A percentile compares a stretch with the other conserved stretches of the same genome.
Evolutionary conservation across 2,888 invertebrate genomes (phyloP).

Genomic region (Tetranychus piercei): DNA sequence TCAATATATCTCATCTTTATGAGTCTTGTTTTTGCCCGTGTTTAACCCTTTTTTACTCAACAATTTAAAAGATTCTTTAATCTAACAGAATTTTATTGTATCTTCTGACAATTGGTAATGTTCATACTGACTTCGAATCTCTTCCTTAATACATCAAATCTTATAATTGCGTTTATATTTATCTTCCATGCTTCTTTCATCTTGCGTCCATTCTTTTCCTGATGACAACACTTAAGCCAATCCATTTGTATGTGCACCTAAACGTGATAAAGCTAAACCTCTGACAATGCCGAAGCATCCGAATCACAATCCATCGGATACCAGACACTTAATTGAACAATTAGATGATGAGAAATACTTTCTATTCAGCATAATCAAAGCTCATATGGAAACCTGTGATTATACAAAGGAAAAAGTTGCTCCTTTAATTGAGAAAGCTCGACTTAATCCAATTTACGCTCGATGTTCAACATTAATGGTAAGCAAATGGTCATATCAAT

Average conservation of each 20-base stretch:
- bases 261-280: not conserved
- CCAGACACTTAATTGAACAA: not conserved
- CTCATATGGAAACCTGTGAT: slow-evolving; percentile 88
- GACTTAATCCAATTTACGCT: slow-evolving; percentile 71
- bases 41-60: too few relatives aligned
- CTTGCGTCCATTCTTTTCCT: not conserved
- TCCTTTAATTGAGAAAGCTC: slow-evolving; percentile 61
- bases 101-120: too few relatives aligned
- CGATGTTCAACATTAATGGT: slow-evolving; percentile 70
- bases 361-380: slow-evolving; percentile 58
- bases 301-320: not conserved
- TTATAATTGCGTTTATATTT: too few relatives aligned
- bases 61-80: too few relatives aligned
- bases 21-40: too few relatives aligned
- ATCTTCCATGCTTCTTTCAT: too few relatives aligned
- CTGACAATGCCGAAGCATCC: not conserved
- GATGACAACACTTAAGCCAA: not conserved
- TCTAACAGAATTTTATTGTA: too few relatives aligned
- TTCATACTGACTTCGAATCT: not conserved
- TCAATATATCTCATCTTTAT: too few relatives aligned
- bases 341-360: slow-evolving; percentile 8
- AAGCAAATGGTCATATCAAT: slow-evolving; percentile 34
- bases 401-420: slow-evolving; percentile 82
- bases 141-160: too few relatives aligned
- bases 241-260: not conserved